Evolutionary conservation across 2,113 vertebrate species (phyloP).

Genomic region (Oreotrochilus melanogaster): DNA sequence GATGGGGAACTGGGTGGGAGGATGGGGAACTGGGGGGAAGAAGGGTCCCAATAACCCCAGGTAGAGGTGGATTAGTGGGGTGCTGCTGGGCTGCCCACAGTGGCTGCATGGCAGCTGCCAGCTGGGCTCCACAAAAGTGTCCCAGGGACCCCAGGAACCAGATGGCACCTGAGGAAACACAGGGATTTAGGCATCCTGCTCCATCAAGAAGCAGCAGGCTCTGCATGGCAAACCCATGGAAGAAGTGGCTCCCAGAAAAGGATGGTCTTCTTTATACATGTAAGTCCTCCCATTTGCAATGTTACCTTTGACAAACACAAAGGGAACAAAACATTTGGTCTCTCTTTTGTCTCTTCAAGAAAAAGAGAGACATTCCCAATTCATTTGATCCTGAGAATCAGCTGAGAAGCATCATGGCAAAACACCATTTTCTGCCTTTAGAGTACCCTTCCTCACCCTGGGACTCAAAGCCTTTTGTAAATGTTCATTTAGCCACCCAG

Average conservation of each 20-base stretch:
- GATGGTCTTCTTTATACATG: not conserved
- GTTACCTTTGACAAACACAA: not conserved
- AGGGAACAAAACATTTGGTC: not conserved
- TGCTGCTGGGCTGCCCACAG: not conserved
- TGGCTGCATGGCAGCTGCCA: not conserved
- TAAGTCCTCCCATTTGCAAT: not conserved
- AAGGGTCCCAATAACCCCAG: fast-evolving
- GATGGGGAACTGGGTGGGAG: not conserved
- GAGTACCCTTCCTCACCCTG: not conserved
- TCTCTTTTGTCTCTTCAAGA: no score
- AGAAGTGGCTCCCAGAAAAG: not conserved
- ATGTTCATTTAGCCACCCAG: not conserved
- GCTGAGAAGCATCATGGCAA: not conserved
- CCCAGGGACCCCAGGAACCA: not conserved
- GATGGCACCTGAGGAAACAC: not conserved
- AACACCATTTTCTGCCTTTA: not conserved
- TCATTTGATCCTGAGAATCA: not conserved
- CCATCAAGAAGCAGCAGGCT: not conserved
- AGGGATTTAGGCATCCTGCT: not conserved
- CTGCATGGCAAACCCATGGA: not conserved
- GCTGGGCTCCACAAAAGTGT: not conserved
- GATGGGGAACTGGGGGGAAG: not conserved
- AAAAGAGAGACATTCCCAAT: not conserved
- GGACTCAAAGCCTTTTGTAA: not conserved
- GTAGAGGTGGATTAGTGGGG: not conserved